phyloP scores from a whole-genome alignment of 1,140 invertebrate species.

The Potamilus streckersoni region DNA sequence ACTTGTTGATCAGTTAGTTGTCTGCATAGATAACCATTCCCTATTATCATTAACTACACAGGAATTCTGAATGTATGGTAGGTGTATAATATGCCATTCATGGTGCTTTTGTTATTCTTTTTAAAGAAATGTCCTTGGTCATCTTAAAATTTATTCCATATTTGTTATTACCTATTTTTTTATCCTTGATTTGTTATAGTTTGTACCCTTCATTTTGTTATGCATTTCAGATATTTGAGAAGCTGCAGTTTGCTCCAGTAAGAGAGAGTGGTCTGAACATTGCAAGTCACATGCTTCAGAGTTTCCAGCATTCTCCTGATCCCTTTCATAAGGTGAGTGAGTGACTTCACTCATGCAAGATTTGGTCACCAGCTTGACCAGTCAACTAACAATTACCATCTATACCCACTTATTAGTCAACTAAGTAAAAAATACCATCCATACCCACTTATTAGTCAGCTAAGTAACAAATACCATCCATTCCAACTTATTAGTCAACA shows the following conservation, averaged over 20 bases:
- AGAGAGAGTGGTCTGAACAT: slow-evolving; percentile 52
- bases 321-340: slow-evolving; percentile 63
- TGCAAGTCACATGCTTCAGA: slow-evolving; percentile 58
- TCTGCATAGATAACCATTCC: too few relatives aligned
- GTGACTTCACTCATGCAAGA: too few relatives aligned
- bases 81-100: not conserved
- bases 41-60: not conserved
- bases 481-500: too few relatives aligned
- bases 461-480: too few relatives aligned
- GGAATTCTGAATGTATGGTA: not conserved
- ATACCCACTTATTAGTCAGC: too few relatives aligned
- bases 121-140: not conserved
- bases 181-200: not conserved
- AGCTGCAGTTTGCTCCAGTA: slow-evolving; percentile 45
- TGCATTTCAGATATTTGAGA: slow-evolving; percentile 55
- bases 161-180: not conserved
- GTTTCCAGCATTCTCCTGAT: slow-evolving; percentile 61
- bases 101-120: not conserved
- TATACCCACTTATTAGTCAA: too few relatives aligned
- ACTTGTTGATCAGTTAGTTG: too few relatives aligned
- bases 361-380: too few relatives aligned
- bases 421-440: too few relatives aligned
- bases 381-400: too few relatives aligned
- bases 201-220: not conserved
- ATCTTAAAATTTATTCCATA: not conserved